Evolutionary conservation across 2,113 vertebrate species (phyloP), one percentile per base, ranked within the genome.

Genomic region (Tetrao urogallus): DNA sequence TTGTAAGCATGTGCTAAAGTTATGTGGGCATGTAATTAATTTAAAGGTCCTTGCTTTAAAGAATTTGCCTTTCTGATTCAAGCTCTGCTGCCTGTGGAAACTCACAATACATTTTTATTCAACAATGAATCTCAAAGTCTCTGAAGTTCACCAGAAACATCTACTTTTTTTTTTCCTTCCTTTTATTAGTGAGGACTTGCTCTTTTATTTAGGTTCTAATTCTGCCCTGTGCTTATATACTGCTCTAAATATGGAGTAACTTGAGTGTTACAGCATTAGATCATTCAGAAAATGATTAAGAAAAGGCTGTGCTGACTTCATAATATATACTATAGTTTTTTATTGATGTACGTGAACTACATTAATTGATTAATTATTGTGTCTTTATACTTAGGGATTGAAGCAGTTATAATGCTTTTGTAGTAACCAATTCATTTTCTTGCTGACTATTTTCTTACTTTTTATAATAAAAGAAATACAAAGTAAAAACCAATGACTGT

Each of bases 341-440:
- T 47, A 73, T 96, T 93, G 80, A 96, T 13, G 5, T 91, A 80
- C 60, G 56, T 56, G 13, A 84, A 72, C 73, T 84, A 28, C 74
- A 79, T 97, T 98, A 97, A 97, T 97, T 96, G 94, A 95, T 96
- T 96, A 94, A 96, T 97, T 97, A 95, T 89, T 96, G 64, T 95
- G 86, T 92, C 82, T 91, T 97, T 96, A 92, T 97, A 97, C 82
- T 93, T 91, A 90, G 86, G 77, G 91, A 97, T 90, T 97, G 92
- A 97, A 96, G 88, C 85, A 89, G 85, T 90, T 93, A 70, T 63
- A 28, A 57, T 56, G 67, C 43, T 97, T 97, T 95, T 92, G 75
- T 95, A 88, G 91, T 96, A 95, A 89, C 60, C 65, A 79, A 88
- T 86, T 96, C 81, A 61, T 88, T 48, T 34, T 89, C 89, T 90